Conservation (phyloP, 1,140 invertebrate species). For the Drosophila bocki region DNA sequence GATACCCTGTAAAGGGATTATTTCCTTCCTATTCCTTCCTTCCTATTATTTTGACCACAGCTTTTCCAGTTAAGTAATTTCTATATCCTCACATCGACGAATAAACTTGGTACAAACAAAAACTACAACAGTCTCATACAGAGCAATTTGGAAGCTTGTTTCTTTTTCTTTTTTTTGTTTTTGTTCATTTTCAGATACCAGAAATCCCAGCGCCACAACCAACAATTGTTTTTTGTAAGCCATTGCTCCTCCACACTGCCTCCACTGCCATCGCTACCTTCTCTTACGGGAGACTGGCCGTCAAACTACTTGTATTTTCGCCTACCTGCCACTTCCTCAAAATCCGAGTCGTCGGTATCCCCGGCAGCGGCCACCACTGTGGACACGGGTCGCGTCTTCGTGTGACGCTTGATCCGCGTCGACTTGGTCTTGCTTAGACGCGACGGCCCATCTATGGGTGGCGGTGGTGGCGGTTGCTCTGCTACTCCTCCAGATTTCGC, state of each 20-base stretch:
- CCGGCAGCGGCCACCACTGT: constrained; percentile 71
- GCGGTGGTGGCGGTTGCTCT: constrained; percentile 27
- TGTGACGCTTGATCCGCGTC: constrained; percentile 75
- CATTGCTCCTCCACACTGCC: constrained; percentile 8
- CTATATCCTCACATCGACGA: constrained; percentile 34
- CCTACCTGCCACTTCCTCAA: constrained; percentile 88
- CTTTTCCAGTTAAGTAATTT: constrained; percentile 23
- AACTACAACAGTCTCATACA: constrained; percentile 80
- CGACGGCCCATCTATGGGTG: constrained; percentile 52
- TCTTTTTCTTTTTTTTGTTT: constrained; percentile 9
- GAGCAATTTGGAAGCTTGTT: constrained; percentile 78
- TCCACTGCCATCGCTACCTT: constrained; percentile 23
- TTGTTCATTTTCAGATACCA: constrained; percentile 68
- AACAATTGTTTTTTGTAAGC: constrained; percentile 48
- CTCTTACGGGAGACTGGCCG: constrained; percentile 2
- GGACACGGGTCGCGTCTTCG: constrained; percentile 73
- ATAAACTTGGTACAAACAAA: constrained; percentile 55
- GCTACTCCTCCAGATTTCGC: constrained; percentile 3
- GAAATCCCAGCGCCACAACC: constrained; percentile 67
- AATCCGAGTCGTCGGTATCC: constrained; percentile 88
- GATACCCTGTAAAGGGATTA: too few relatives aligned
- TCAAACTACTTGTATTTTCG: constrained; percentile 82
- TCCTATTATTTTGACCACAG: constrained; percentile 13
- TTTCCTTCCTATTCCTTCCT: too few relatives aligned
- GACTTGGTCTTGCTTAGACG: constrained; percentile 81